Evolutionary conservation across 2,888 invertebrate genomes (phyloP).

Genomic region (Pinctada fucata): DNA sequence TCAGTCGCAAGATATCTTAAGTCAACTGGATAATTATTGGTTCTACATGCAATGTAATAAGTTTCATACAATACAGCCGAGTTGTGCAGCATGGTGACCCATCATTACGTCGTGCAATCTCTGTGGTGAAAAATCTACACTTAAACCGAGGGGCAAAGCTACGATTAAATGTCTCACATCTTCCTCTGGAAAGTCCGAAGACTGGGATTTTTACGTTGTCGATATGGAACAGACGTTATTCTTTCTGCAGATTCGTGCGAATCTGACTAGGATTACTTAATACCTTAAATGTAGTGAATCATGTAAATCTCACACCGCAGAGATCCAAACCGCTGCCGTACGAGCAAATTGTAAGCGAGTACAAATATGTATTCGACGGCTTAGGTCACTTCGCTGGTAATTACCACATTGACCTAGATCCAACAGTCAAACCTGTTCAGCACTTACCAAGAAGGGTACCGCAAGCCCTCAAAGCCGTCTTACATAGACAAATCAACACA

Average conservation of each 20-base stretch:
- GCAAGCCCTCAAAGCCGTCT: constrained; percentile 2
- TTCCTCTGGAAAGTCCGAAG: background rate
- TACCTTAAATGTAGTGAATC: constrained; percentile 7
- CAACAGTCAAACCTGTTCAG: constrained; percentile 18
- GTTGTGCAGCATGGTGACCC: background rate
- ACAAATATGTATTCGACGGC: constrained; percentile 12
- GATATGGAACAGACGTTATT: constrained; percentile 13
- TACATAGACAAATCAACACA: constrained; percentile 1
- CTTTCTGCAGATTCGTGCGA: constrained; percentile 19
- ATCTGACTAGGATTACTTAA: background rate
- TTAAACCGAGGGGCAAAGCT: constrained; percentile 1
- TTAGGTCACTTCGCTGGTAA: constrained; percentile 5
- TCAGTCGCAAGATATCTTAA: too few relatives aligned
- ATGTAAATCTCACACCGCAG: background rate
- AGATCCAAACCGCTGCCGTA: background rate
- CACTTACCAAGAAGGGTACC: constrained; percentile 14
- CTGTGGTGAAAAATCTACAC: constrained; percentile 17
- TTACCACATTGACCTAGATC: constrained; percentile 14
- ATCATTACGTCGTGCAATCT: background rate
- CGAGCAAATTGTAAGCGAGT: constrained; percentile 5
- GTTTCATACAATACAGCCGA: constrained; percentile 1
- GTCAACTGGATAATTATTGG: constrained; percentile 13
- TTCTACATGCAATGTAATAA: constrained; percentile 11
- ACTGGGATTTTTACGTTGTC: background rate
- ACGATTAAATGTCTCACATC: background rate